phyloP scores from a whole-genome alignment of 2,113 vertebrate species.

The Nothobranchius furzeri region DNA sequence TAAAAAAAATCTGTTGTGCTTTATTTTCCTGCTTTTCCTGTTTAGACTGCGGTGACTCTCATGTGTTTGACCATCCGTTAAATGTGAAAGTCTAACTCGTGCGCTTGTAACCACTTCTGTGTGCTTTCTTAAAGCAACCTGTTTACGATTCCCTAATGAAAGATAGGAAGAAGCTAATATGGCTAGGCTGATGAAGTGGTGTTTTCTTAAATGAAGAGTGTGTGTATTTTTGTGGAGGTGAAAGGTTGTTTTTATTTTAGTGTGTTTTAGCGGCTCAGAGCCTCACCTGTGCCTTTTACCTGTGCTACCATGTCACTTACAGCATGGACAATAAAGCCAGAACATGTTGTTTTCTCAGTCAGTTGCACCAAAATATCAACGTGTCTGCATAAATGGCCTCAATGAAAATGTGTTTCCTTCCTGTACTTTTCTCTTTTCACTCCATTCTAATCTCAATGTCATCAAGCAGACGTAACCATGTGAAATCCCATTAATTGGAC shows the following conservation, averaged over 20 bases:
- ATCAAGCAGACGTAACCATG: no score
- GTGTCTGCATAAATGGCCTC: no score
- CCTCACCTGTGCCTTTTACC: slow-evolving; percentile 41
- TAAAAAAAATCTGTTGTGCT: background rate
- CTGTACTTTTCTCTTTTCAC: no score
- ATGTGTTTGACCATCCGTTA: slow-evolving; percentile 33
- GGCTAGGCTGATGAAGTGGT: slow-evolving; percentile 2
- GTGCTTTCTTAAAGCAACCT: slow-evolving; percentile 41
- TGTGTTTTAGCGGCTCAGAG: slow-evolving; percentile 19
- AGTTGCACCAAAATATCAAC: background rate
- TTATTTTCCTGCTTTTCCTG: slow-evolving; percentile 20
- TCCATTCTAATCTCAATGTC: no score
- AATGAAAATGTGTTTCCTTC: no score
- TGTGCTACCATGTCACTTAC: slow-evolving; percentile 26
- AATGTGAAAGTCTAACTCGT: slow-evolving; percentile 67
- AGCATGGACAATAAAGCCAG: slow-evolving; percentile 18
- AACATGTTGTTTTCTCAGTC: slow-evolving; percentile 4
- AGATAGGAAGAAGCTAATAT: slow-evolving; percentile 8
- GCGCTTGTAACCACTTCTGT: slow-evolving; percentile 63
- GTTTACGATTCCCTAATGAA: slow-evolving; percentile 62
- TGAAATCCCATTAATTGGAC: no score
- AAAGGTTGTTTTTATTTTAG: slow-evolving; percentile 19
- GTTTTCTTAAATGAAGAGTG: slow-evolving; percentile 16
- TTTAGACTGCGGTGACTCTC: slow-evolving; percentile 14
- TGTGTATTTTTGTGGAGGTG: slow-evolving; percentile 18